Conservation (phyloP, 2,888 invertebrate genomes). For the Sipha maydis region DNA sequence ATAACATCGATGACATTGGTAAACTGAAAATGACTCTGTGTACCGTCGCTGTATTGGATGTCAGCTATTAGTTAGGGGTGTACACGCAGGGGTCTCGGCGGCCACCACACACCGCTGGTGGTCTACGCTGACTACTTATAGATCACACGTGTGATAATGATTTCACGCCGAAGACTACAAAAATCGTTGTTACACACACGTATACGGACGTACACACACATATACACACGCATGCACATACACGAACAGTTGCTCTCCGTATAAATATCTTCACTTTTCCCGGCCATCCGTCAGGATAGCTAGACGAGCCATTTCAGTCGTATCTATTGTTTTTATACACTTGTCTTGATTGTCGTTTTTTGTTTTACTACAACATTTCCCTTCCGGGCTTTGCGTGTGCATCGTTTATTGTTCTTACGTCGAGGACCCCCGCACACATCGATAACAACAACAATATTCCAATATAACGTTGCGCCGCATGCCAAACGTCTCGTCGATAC, state of each 20-base stretch:
- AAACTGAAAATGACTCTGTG: neutral
- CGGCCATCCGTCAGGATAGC: neutral
- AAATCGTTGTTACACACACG: neutral
- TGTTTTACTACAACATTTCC: constrained; percentile 29
- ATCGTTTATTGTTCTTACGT: neutral
- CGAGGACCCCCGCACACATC: constrained; percentile 25
- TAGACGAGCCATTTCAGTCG: constrained; percentile 4
- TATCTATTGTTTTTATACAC: neutral
- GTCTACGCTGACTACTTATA: neutral
- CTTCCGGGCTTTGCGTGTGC: constrained; percentile 12
- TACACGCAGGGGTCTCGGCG: neutral
- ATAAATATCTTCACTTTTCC: neutral
- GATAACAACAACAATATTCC: neutral
- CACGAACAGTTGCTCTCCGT: neutral
- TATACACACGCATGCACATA: neutral
- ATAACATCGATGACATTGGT: neutral
- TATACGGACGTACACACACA: neutral
- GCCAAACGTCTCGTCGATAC: neutral
- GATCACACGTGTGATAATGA: constrained; percentile 29
- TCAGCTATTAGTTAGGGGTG: neutral
- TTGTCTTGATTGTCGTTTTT: neutral
- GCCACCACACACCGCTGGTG: constrained; percentile 6
- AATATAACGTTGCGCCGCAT: neutral
- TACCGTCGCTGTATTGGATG: neutral
- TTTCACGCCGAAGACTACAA: neutral